Conservation (phyloP, 2,888 invertebrate genomes). For the Acrobasis repandana region DNA sequence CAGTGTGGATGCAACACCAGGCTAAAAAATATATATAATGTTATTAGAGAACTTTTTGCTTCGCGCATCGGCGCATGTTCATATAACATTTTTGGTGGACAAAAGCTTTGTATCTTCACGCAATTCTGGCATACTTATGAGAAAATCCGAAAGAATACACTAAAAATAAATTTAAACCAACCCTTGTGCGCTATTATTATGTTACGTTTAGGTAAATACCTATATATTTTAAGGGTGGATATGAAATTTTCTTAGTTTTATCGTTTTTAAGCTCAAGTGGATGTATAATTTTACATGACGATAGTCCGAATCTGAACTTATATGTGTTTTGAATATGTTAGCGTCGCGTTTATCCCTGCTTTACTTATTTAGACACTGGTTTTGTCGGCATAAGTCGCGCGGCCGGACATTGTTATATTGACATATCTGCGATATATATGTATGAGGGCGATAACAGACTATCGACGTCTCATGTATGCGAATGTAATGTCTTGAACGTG, state of each 20-base stretch:
- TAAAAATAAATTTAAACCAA: conserved; percentile 25
- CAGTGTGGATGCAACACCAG: too few species aligned
- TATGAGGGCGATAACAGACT: not conserved
- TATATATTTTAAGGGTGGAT: conserved; percentile 68
- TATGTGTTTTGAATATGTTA: conserved; percentile 61
- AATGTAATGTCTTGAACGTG: too few species aligned
- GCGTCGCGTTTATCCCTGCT: conserved; percentile 62
- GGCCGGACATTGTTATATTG: not conserved
- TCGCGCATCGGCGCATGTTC: too few species aligned
- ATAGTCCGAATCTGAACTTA: conserved; percentile 74
- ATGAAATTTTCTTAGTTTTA: conserved; percentile 59
- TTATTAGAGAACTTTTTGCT: too few species aligned
- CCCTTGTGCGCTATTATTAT: conserved; percentile 32
- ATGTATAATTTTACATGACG: conserved; percentile 60
- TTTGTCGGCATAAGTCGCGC: not conserved
- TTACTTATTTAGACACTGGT: conserved; percentile 55
- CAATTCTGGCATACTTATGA: not conserved
- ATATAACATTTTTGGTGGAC: too few species aligned
- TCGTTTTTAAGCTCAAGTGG: conserved; percentile 68
- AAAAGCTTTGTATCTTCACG: not conserved
- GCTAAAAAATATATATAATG: too few species aligned
- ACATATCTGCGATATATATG: not conserved
- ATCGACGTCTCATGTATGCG: conserved; percentile 20
- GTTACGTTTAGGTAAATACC: conserved; percentile 57
- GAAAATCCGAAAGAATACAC: not conserved